These are phyloP conservation scores for Phaethon lepturus DNA, from an alignment of 2,113 vertebrate species.

Conservation along the genomic window DNA sequence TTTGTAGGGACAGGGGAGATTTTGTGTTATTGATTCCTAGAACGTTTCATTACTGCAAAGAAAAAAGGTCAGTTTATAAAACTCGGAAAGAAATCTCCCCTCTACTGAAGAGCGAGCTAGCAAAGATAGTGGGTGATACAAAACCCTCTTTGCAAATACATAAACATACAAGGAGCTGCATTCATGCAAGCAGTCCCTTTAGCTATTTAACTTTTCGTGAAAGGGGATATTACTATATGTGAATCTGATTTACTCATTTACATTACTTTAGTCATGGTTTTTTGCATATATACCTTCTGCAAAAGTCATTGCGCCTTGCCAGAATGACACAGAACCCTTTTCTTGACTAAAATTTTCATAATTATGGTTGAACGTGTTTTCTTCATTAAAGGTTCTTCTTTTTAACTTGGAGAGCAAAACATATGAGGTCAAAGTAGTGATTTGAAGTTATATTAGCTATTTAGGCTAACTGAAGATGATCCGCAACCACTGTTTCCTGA, in stretches of 20 bases:
- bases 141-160: background rate
- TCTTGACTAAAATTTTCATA: background rate
- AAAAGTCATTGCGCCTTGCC: background rate
- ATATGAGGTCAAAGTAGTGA: background rate
- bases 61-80: background rate
- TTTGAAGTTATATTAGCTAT: background rate
- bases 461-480: background rate
- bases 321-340: background rate
- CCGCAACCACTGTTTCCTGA: background rate
- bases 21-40: background rate
- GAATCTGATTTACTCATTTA: background rate
- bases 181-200: background rate
- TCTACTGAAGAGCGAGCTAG: accelerated
- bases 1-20: background rate
- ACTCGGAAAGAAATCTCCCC: background rate
- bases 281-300: background rate
- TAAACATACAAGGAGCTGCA: background rate
- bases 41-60: background rate
- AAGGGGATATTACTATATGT: background rate
- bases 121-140: background rate
- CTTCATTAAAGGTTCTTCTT: background rate
- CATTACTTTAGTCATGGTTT: accelerated
- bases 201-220: background rate
- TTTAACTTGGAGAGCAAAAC: background rate
- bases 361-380: background rate